Base-by-base conservation (phyloP, 2,797 vertebrate species). In the Adelosebastes latens region DNA sequence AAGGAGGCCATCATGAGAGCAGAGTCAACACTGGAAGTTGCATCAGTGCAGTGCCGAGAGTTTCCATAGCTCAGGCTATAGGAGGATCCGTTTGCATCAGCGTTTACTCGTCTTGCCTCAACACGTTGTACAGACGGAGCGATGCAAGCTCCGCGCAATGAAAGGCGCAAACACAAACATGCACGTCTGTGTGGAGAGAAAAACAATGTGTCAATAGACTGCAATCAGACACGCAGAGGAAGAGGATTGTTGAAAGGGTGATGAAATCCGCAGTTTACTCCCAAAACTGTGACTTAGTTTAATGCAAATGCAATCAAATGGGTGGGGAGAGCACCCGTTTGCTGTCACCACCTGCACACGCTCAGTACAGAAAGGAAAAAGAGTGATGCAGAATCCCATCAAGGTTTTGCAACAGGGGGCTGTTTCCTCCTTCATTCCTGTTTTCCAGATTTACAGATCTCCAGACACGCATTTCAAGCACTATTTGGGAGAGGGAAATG, bases 1-100 rank as follows among this genome's bases (percentile, higher is more conserved):
- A n/a, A n/a, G n/a, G n/a, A n/a, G n/a, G n/a, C n/a, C 73, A 74
- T 82, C 83, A 68, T 27, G n/a, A 60, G 67, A 72, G 46, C 62
- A 27, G 24, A 67, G 60, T 74, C 78, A 63, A 65, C 75, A 58
- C 4, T 36, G 18, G 24, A 42, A 49, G 84, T 94, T 94, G 81
- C 93, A 89, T 93, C 93, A 94, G 75, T 14, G 55, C 32, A 11
- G 6, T 36, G 25, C 61, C 25, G 14, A 20, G n/a, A 18, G 71
- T 84, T 91, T 78, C 85, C 84, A 83, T 42, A 16, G 72, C 80
- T 56, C 24, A 4, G 36, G 13, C 53, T 70, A 81, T 70, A 79
- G 67, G 76, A 72, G 65, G 58, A 80, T 72, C 49, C 62, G 80
- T 83, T 94, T 94, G 89, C 92, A 90, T 94, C 92, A 94, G 86